phyloP scores from a whole-genome alignment of 37 sponge, comb jelly and placozoan species.

The Diacarnus erythraeanus region DNA sequence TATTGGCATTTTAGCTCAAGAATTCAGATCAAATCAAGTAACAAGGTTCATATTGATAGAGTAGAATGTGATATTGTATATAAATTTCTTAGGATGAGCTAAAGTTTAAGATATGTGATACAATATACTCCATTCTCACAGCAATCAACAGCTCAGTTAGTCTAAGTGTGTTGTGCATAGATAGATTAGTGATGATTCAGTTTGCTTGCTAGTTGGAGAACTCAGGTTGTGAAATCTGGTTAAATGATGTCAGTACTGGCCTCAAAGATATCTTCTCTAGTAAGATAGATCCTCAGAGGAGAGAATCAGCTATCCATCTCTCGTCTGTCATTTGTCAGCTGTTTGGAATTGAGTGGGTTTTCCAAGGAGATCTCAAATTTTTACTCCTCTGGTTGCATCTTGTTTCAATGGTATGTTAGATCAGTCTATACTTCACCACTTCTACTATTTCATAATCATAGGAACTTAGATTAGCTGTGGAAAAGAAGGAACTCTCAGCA shows the following conservation, averaged over 20 bases:
- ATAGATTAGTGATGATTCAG: neutral
- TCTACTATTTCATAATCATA: neutral
- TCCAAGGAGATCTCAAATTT: neutral
- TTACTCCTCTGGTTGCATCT: conserved; percentile 29
- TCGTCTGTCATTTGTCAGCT: conserved; percentile 38
- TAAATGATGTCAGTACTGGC: conserved; percentile 47
- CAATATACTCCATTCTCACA: conserved; percentile 19
- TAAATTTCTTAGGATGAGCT: conserved; percentile 40
- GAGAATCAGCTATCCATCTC: conserved; percentile 36
- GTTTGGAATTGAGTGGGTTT: conserved; percentile 44
- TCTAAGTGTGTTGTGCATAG: neutral
- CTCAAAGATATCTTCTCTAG: conserved; percentile 62
- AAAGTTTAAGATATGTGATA: conserved; percentile 45
- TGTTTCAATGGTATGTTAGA: conserved; percentile 14
- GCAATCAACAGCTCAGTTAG: neutral
- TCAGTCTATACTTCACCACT: neutral
- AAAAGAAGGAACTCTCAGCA: conserved; percentile 5
- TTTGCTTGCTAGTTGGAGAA: neutral
- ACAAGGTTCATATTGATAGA: neutral
- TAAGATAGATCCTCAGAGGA: conserved; percentile 25
- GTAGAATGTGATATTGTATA: neutral
- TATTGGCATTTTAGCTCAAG: conserved; percentile 17
- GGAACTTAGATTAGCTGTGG: conserved; percentile 38
- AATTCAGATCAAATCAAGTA: conserved; percentile 47
- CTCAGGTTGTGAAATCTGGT: conserved; percentile 17